Evolutionary conservation across 2,797 vertebrate species (phyloP).

Genomic region (Anguilla marmorata): DNA sequence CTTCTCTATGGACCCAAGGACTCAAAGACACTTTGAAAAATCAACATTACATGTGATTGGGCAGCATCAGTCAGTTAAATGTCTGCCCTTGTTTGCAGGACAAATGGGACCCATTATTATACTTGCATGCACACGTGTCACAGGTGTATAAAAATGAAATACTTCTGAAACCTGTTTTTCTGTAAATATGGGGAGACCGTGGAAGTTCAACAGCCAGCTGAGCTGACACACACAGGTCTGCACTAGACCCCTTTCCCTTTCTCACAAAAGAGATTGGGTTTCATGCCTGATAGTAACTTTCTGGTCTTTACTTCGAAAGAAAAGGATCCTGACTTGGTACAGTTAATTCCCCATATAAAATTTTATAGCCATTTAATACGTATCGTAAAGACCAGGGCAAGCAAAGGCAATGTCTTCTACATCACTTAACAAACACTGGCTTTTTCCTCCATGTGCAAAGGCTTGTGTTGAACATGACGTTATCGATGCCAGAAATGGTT

Average conservation of each 20-base stretch:
- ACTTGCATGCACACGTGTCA: background rate
- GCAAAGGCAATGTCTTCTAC: background rate
- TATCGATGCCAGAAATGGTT: background rate
- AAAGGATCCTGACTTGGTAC: background rate
- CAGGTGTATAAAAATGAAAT: background rate
- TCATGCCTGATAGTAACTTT: slow-evolving; percentile 1
- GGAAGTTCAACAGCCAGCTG: background rate
- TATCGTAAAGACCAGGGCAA: background rate
- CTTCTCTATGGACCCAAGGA: background rate
- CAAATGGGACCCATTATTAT: background rate
- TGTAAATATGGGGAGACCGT: background rate
- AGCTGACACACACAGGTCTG: background rate
- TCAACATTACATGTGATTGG: background rate
- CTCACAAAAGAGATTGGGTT: slow-evolving; percentile 24
- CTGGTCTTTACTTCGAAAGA: slow-evolving; percentile 7
- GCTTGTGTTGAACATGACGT: background rate
- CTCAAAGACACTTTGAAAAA: background rate
- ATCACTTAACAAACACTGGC: background rate
- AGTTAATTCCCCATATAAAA: background rate
- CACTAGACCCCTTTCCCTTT: background rate
- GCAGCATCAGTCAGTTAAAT: background rate
- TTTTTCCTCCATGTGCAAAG: background rate
- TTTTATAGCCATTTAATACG: background rate
- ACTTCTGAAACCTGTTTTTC: background rate
- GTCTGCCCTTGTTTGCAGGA: background rate